Percentiles rank a stretch among this genome's conserved stretches.
These are phyloP conservation scores for Silvanus unidentatus DNA, from an alignment of 2,888 invertebrate genomes.

Conservation along the genomic window DNA sequence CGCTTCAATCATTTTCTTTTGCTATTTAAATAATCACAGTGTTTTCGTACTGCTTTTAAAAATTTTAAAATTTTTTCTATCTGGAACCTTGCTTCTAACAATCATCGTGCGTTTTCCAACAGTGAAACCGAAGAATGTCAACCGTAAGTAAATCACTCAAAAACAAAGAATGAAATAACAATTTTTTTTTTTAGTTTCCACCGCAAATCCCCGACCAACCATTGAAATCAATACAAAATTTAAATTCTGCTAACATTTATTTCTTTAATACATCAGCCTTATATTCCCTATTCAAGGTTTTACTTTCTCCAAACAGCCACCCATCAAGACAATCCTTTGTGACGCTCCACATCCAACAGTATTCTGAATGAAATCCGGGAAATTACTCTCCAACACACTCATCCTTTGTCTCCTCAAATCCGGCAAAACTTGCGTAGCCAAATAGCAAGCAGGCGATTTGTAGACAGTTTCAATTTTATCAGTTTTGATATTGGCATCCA, in stretches of 20 bases:
- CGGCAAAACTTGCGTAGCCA: slow-evolving; percentile 56
- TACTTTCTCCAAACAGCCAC: slow-evolving; percentile 21
- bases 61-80: too few relatives aligned
- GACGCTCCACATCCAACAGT: slow-evolving; percentile 58
- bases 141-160: too few relatives aligned
- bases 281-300: slow-evolving; percentile 4
- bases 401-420: slow-evolving; percentile 54
- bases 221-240: not conserved
- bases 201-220: too few relatives aligned
- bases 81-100: too few relatives aligned
- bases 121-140: too few relatives aligned
- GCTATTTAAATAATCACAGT: too few relatives aligned
- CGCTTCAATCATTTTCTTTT: too few relatives aligned
- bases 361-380: slow-evolving; percentile 57
- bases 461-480: slow-evolving; percentile 52
- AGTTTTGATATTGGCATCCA: slow-evolving; percentile 43
- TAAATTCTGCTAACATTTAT: not conserved
- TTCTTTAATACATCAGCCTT: slow-evolving; percentile 1
- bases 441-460: slow-evolving; percentile 48
- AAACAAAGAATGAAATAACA: too few relatives aligned
- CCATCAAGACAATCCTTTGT: slow-evolving; percentile 46
- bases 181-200: too few relatives aligned
- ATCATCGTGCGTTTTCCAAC: too few relatives aligned
- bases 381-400: slow-evolving; percentile 58
- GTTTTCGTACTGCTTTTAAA: too few relatives aligned